Base-by-base conservation (phyloP, 2,113 vertebrate species). In the Gopherus flavomarginatus region DNA sequence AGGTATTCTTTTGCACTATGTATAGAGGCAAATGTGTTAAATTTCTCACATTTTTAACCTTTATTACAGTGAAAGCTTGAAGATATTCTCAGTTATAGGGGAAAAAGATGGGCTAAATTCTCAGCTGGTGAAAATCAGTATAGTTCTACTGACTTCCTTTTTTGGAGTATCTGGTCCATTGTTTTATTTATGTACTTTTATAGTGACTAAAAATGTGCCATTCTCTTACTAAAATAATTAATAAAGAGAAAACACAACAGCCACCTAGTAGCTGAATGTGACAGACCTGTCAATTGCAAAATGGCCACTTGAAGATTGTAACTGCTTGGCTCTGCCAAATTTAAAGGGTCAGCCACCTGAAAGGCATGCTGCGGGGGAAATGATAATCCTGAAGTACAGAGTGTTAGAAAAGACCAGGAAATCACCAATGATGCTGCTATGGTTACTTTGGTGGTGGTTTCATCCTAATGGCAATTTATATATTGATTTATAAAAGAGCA, bases 391-490 rank as follows among this genome's bases (percentile, higher is more conserved):
- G 57, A 62, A 62, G 57, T 62, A 62, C 27, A 13, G 11, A 62
- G 42, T 52, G 31, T 52, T 81, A 85, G 42, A 12, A 62, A 65
- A 54, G 27, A 47, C 2, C 8, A 21, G n/a, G 9, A 24, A 85
- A 27, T 21, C 24, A 83, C 5, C 16, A 69, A 88, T 17, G 4
- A 38, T 62, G 12, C 11, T 14, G 27, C 19, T 42, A 52, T 17
- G 86, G 11, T 85, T 22, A 11, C 5, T 81, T 88, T 3, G 2
- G 5, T 0, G 0, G 38, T 72, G n/a, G 22, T 72, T 85, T 54
- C 29, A 4, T 9, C 42, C 69, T n/a, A 47, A 10, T 38, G 24
- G 69, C 44, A 31, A 79, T 2, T 52, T 77, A 88, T 17, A 72
- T 85, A 87, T 53, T 2, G 9, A 26, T 78, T 7, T 72, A 8